Evolutionary conservation across 2,797 vertebrate genomes (phyloP).

Genomic region (Smutsia temminckii): DNA sequence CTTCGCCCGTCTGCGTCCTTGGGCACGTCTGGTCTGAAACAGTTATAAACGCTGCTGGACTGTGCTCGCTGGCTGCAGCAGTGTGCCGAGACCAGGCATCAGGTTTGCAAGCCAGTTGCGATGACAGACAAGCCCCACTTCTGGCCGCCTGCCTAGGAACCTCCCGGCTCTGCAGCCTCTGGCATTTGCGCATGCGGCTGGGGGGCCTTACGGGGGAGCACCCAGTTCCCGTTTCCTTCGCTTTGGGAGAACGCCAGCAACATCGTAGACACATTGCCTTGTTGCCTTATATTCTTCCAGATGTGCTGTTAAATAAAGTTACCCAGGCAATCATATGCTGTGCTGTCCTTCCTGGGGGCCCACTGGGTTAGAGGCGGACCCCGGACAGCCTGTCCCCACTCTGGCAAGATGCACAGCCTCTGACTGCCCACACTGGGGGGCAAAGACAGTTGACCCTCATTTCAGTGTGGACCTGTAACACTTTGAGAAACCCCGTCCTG

Average conservation of each 20-base stretch:
- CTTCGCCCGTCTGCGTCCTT: not conserved
- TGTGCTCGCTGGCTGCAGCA: not conserved
- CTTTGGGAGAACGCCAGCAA: not conserved
- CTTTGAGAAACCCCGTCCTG: no score
- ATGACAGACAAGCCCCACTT: not conserved
- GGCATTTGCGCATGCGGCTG: not conserved
- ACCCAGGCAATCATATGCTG: not conserved
- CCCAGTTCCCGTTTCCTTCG: not conserved
- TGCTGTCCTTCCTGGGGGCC: not conserved
- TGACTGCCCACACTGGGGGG: not conserved
- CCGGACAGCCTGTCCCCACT: not conserved
- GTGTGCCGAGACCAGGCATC: not conserved
- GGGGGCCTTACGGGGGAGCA: accelerated
- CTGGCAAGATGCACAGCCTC: not conserved
- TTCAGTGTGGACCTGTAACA: not conserved
- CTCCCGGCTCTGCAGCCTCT: not conserved
- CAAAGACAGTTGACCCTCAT: not conserved
- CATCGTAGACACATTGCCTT: not conserved
- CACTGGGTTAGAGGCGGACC: not conserved
- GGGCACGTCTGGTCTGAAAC: not conserved
- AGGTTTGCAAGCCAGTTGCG: not conserved
- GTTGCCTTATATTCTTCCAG: constrained; percentile 50
- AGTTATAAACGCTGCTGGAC: no score
- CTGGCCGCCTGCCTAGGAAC: accelerated
- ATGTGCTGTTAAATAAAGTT: constrained; percentile 33